Percentiles rank a stretch among this genome's conserved stretches.
Evolutionary conservation across 2,888 invertebrate genomes (phyloP).

Genomic region (Lysandra coridon): DNA sequence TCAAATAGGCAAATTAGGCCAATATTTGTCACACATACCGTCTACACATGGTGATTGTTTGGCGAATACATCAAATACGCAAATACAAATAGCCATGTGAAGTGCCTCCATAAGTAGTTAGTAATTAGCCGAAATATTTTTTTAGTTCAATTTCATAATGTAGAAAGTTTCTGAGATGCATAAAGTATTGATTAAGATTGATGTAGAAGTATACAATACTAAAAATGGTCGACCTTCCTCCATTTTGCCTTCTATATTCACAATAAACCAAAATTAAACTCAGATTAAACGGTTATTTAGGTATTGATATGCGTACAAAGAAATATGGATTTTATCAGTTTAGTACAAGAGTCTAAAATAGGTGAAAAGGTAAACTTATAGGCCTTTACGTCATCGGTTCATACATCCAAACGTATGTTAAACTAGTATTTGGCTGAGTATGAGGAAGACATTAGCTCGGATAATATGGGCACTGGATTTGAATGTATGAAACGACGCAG

Average conservation of each 20-base stretch:
- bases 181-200: background rate
- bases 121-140: background rate
- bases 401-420: background rate
- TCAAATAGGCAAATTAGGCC: too few relatives aligned
- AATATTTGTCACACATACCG: too few relatives aligned
- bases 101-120: background rate
- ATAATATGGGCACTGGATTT: background rate
- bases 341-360: background rate
- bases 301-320: conserved; percentile 14
- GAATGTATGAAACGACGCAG: conserved; percentile 13
- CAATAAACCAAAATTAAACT: background rate
- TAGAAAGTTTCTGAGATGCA: background rate
- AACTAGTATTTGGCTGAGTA: conserved; percentile 14
- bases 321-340: conserved; percentile 1
- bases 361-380: conserved; percentile 12
- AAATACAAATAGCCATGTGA: too few relatives aligned
- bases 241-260: background rate
- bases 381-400: background rate
- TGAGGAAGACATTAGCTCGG: conserved; percentile 19
- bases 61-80: too few relatives aligned
- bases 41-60: too few relatives aligned
- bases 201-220: background rate
- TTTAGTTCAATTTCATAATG: background rate
- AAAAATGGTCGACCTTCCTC: background rate
- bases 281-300: background rate